Evolutionary conservation across 2,797 vertebrate genomes (phyloP).

Genomic region (Coregonus suidteri): DNA sequence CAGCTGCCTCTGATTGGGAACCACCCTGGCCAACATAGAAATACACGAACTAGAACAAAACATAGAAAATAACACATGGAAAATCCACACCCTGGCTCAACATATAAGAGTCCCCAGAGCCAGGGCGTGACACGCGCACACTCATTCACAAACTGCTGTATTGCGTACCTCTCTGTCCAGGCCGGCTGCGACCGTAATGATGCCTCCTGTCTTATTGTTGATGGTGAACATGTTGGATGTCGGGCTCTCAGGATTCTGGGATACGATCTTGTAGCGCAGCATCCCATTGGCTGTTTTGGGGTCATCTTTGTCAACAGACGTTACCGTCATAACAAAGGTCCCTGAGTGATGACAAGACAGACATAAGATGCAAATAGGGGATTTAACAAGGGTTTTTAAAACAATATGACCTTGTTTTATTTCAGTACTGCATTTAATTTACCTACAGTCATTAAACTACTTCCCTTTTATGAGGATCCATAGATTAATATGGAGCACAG

Average conservation of each 20-base stretch:
- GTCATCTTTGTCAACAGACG: conserved; percentile 92
- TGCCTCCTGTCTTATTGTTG: conserved; percentile 95
- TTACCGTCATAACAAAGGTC: conserved; percentile 96
- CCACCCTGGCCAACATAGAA: too few relatives aligned
- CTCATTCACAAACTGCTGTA: not conserved
- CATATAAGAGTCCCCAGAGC: too few relatives aligned
- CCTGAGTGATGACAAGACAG: conserved; percentile 68
- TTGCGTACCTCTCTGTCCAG: conserved; percentile 90
- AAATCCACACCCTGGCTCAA: too few relatives aligned
- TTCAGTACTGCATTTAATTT: not conserved
- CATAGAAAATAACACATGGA: too few relatives aligned
- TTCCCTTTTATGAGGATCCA: conserved; percentile 7
- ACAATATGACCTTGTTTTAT: not conserved
- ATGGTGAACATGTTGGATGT: conserved; percentile 97
- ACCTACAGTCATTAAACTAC: too few relatives aligned
- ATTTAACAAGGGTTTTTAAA: not conserved
- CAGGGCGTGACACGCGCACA: too few relatives aligned
- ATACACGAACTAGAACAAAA: too few relatives aligned
- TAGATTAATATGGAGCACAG: not conserved
- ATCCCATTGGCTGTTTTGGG: conserved; percentile 90
- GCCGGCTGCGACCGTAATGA: conserved; percentile 95
- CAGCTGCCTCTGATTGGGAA: too few relatives aligned
- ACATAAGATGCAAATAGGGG: not conserved
- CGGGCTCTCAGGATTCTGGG: conserved; percentile 90
- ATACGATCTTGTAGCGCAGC: conserved; percentile 95